Conservation (phyloP, 2,888 invertebrate species). For the Galeruca laticollis region DNA sequence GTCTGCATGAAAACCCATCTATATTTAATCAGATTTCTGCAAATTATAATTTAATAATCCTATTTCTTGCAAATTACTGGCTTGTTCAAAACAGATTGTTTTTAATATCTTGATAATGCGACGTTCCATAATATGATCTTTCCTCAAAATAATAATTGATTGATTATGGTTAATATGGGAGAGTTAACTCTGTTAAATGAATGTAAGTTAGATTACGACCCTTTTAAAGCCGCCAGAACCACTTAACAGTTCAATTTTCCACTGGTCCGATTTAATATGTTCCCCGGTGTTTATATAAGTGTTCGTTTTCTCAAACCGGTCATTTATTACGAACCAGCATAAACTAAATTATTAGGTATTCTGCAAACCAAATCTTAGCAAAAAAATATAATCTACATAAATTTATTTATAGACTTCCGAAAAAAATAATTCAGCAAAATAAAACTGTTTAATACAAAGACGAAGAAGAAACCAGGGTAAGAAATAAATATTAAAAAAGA, state of each 20-base stretch:
- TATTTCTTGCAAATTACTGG: slow-evolving; percentile 8
- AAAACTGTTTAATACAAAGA: no score
- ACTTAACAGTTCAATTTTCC: slow-evolving; percentile 34
- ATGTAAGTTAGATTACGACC: slow-evolving; percentile 16
- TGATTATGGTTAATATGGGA: slow-evolving; percentile 28
- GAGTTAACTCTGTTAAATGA: slow-evolving; percentile 21
- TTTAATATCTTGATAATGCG: slow-evolving; percentile 4
- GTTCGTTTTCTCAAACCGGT: slow-evolving; percentile 21
- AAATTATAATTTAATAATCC: slow-evolving; percentile 11
- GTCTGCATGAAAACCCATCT: background rate
- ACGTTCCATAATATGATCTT: slow-evolving; percentile 6
- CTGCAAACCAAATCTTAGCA: background rate
- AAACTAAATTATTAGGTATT: slow-evolving; percentile 19
- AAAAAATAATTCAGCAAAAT: no score
- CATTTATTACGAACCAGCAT: slow-evolving; percentile 20
- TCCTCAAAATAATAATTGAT: slow-evolving; percentile 24
- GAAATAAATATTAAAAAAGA: no score
- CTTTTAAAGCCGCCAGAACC: slow-evolving; percentile 23
- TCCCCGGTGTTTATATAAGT: slow-evolving; percentile 30
- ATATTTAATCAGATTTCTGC: background rate
- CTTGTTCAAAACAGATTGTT: slow-evolving; percentile 13
- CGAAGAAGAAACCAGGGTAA: no score
- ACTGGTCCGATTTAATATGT: slow-evolving; percentile 25
- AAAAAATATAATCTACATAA: no score
- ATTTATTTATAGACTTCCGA: no score